These are phyloP conservation scores for Anastrepha ludens DNA, from an alignment of 1,140 invertebrate genomes.

Conservation along the genomic window DNA sequence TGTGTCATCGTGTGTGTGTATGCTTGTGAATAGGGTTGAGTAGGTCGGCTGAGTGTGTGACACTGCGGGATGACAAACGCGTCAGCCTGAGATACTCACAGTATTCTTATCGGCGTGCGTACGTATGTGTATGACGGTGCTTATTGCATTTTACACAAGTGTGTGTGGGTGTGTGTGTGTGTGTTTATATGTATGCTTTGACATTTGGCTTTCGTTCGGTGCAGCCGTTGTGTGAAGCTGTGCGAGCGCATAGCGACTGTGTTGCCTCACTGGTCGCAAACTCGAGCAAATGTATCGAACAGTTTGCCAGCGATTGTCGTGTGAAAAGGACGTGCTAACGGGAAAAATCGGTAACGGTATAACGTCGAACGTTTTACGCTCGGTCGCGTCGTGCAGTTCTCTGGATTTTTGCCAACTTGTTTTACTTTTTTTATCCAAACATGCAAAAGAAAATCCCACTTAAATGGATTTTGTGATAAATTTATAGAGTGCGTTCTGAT, in stretches of 20 bases:
- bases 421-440: neutral
- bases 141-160: neutral
- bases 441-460: neutral
- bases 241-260: neutral
- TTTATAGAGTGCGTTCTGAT: too few relatives aligned
- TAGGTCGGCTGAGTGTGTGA: neutral
- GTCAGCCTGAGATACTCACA: neutral
- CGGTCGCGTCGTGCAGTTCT: conserved; percentile 47
- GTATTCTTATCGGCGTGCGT: conserved; percentile 2
- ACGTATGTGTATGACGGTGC: neutral
- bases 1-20: neutral
- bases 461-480: neutral
- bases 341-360: conserved; percentile 39
- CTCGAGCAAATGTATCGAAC: conserved; percentile 7
- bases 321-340: conserved; percentile 62
- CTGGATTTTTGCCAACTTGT: neutral
- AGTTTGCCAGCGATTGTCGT: conserved; percentile 70
- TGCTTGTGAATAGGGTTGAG: neutral
- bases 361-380: conserved; percentile 47
- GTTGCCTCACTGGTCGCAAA: conserved; percentile 32
- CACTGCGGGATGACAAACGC: neutral
- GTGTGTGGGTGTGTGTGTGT: neutral
- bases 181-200: neutral
- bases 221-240: neutral
- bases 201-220: conserved; percentile 8